phyloP scores from a whole-genome alignment of 2,113 vertebrate species.

The Podilymbus podiceps region DNA sequence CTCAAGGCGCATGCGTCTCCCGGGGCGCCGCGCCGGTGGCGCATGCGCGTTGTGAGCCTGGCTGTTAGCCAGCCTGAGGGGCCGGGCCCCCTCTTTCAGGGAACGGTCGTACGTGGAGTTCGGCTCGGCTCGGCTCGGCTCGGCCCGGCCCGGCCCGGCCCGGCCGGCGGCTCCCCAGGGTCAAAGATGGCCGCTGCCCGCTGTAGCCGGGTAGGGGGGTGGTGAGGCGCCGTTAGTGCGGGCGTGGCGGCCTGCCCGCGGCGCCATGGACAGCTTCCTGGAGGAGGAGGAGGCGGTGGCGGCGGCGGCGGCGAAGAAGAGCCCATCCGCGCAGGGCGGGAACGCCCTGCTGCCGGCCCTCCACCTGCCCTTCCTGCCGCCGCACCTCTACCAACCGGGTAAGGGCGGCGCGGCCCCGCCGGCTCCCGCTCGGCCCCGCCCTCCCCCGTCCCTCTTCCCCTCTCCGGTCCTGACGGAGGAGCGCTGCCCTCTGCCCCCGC shows the following conservation, averaged over 20 bases:
- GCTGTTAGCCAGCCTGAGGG: rapidly evolving
- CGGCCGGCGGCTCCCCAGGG: rapidly evolving
- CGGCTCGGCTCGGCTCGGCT: no score
- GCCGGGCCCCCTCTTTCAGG: rapidly evolving
- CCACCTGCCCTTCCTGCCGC: not conserved
- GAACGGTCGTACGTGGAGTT: rapidly evolving
- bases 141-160: rapidly evolving
- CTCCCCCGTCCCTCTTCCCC: no score
- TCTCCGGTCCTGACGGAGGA: not conserved
- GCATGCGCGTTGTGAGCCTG: not conserved
- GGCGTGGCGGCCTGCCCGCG: not conserved
- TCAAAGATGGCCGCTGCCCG: no score
- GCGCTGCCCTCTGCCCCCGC: not conserved
- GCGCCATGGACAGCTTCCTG: not conserved
- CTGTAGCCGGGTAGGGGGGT: no score
- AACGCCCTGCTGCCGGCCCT: not conserved
- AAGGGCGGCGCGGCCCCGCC: not conserved
- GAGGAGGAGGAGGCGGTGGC: not conserved
- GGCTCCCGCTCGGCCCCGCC: no score
- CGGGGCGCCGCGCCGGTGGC: no score
- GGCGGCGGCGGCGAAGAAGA: rapidly evolving
- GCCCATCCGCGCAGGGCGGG: rapidly evolving
- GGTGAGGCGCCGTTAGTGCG: not conserved
- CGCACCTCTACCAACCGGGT: not conserved
- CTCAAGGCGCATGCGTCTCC: not conserved